Base-by-base conservation (phyloP, 1,140 invertebrate genomes). In the Drosophila sproati region DNA sequence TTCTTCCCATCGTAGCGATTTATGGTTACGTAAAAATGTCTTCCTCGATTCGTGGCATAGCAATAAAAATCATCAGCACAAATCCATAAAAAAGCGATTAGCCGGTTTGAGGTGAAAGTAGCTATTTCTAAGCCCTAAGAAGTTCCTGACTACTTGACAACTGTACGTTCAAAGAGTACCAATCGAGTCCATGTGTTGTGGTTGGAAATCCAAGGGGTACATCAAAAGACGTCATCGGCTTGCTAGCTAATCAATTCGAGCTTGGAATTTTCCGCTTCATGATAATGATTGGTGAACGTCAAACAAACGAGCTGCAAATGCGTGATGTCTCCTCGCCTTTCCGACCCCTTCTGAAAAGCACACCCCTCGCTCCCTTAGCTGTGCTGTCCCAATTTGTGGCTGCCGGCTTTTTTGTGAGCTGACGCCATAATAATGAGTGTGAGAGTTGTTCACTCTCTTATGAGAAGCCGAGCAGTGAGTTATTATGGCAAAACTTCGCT, bases 261-360 rank as follows among this genome's bases (percentile, higher is more conserved):
- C 29, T 57, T 63, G 85, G 71, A 88, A 88, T 89, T 88, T 88
- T 88, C 85, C 85, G 74, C 68, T 75, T 70, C 57, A 69, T 73
- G 71, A 81, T 81, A 85, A 89, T 89, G 70, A 78, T 55, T 20
- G 20, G 39, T n/a, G 71, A 43, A 64, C 60, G 77, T 78, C 83
- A 89, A 83, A 80, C 77, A 80, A 71, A 64, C 54, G 31, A 57
- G 54, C 54, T 51, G 54, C 61, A 73, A 64, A 82, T 66, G 82
- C 56, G 73, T 77, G 69, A 69, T 48, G 62, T 41, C 35, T 52
- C 51, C 12, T 52, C 43, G 48, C 10, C 10, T 20, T 32, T 35
- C 39, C 34, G 4, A 2, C 52, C 37, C 8, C 37, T 32, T 12
- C 20, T 39, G 20, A 20, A 20, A 20, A 20, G 20, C 20, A 20